Percentiles rank a stretch among this genome's conserved stretches.
Evolutionary conservation across 2,797 vertebrate genomes (phyloP).

Genomic region (Lagorchestes hirsutus): DNA sequence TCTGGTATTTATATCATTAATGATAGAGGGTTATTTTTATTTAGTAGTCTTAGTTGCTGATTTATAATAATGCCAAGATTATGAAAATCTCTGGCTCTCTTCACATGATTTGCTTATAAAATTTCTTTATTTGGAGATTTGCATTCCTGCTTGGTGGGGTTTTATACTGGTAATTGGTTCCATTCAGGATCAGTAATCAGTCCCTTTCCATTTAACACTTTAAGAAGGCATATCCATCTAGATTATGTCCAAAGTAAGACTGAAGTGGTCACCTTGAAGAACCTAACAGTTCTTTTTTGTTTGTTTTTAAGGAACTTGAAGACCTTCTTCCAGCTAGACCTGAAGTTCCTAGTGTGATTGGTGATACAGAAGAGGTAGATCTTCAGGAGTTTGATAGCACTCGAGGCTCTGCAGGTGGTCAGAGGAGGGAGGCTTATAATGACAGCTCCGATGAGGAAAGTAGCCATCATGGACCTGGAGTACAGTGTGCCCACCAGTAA

Average conservation of each 20-base stretch:
- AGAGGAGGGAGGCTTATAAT: slow-evolving; percentile 97
- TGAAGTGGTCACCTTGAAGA: neutral
- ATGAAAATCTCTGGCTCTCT: neutral
- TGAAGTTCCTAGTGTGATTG: slow-evolving; percentile 92
- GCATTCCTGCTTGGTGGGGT: neutral
- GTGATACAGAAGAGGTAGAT: slow-evolving; percentile 96
- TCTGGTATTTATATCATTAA: neutral
- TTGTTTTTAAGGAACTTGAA: slow-evolving; percentile 92
- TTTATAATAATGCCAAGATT: neutral
- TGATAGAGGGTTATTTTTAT: neutral
- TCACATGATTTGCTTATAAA: neutral
- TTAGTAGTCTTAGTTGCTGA: neutral
- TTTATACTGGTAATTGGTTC: neutral
- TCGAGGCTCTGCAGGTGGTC: slow-evolving; percentile 92
- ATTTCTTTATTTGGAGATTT: neutral
- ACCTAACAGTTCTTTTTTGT: neutral
- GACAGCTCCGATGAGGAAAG: slow-evolving; percentile 98
- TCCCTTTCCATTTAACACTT: neutral
- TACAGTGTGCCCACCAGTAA: slow-evolving; percentile 99
- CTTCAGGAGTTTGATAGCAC: slow-evolving; percentile 96
- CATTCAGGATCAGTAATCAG: neutral
- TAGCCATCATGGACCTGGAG: slow-evolving; percentile 95
- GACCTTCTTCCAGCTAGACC: slow-evolving; percentile 96
- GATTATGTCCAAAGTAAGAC: neutral
- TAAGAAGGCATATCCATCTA: neutral